These are phyloP conservation scores for Darevskia mixta DNA, from an alignment of 2,797 vertebrate species.

Conservation along the genomic window DNA sequence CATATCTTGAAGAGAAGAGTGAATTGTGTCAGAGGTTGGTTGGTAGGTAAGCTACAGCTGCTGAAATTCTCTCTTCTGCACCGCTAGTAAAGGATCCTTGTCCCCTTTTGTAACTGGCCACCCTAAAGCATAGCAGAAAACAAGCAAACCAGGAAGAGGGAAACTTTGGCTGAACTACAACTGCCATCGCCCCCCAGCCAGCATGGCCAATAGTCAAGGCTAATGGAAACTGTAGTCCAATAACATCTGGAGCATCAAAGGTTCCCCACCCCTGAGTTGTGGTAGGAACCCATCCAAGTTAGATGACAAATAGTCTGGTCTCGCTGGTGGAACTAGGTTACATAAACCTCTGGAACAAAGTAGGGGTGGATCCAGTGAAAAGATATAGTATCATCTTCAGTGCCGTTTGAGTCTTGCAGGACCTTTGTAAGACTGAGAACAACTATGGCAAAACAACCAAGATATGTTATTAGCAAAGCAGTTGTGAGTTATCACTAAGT, in stretches of 20 bases:
- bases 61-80: no score
- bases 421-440: background rate
- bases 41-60: no score
- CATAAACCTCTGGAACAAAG: background rate
- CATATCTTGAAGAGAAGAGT: no score
- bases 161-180: background rate
- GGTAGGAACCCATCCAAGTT: background rate
- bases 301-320: background rate
- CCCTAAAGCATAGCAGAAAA: background rate
- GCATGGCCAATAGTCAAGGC: background rate
- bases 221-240: background rate
- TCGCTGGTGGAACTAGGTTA: background rate
- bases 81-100: no score
- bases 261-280: no score
- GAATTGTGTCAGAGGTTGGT: no score
- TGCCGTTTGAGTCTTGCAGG: background rate
- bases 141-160: background rate
- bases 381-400: background rate
- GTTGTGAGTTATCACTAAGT: conserved; percentile 51
- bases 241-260: background rate
- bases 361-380: background rate
- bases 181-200: background rate
- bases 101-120: no score
- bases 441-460: conserved; percentile 4
- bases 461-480: conserved; percentile 1